Base-by-base conservation (phyloP, 2,888 invertebrate species). In the Conchocele bisecta region DNA sequence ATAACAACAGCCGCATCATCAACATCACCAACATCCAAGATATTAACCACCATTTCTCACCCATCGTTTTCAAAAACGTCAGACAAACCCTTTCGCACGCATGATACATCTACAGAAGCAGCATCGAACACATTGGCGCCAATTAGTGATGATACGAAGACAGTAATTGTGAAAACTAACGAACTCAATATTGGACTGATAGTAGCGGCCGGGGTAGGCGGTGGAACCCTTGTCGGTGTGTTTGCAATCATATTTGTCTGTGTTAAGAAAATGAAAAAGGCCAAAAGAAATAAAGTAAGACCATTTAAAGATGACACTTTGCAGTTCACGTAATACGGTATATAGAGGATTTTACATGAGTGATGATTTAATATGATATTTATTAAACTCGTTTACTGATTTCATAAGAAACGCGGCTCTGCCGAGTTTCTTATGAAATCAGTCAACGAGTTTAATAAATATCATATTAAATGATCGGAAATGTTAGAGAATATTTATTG, bases 181-280 rank as follows among this genome's bases (percentile, higher is more conserved):
- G 70, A 46, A 0, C 48, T 68, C 13, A 77, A 77, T 61, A 68
- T 63, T 22, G 73, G 70, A 22, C 57, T 77, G n/a, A 29, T 77
- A 33, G 74, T 50, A 15, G 77, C 77, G 2, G 67, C 71, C 1
- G 73, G 65, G 2, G 71, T 66, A 0, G 77, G 60, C 2, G 77
- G 77, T 2, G 77, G 71, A 0, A 77, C 77, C 0, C 22, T 77
- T 13, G 68, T 77, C 9, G 76, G 76, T n/a, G 46, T 66, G 6
- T 57, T 65, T 20, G 60, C 54, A n/a, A 53, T 69, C 7, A 63
- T 63, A 15, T 53, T 64, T n/a, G 63, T 72, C 69, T 76, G 46
- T n/a, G n/a, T n/a, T n/a, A n/a, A n/a, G n/a, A n/a, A n/a, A n/a
- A n/a, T n/a, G n/a, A n/a, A n/a, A n/a, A n/a, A n/a, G n/a, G n/a